A percentile compares a stretch with the other conserved stretches of the same genome.
Evolutionary conservation across 2,113 vertebrate genomes (phyloP).

Genomic region (Leiothrix lutea): DNA sequence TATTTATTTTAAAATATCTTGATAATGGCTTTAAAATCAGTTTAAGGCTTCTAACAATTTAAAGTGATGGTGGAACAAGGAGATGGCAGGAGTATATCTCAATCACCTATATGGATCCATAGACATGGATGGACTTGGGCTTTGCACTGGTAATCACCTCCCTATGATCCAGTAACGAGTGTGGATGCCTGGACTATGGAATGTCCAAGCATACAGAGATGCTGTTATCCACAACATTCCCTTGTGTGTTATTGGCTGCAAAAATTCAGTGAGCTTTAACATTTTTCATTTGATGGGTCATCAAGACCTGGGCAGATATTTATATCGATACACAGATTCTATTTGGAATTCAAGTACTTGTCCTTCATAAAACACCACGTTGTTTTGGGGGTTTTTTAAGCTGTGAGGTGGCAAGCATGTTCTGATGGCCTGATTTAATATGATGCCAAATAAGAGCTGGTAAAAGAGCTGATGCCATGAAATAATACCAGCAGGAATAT

Average conservation of each 20-base stretch:
- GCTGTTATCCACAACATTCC: not conserved
- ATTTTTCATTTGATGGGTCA: not conserved
- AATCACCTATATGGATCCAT: not conserved
- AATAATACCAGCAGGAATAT: not conserved
- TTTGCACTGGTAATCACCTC: not conserved
- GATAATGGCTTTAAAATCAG: not conserved
- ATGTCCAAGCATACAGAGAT: not conserved
- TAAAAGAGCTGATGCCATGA: not conserved
- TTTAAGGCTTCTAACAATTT: not conserved
- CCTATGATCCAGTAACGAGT: not conserved
- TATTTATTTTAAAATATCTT: not conserved
- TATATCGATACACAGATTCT: not conserved
- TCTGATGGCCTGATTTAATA: not conserved
- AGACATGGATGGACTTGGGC: not conserved
- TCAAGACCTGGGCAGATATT: not conserved
- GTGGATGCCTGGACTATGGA: not conserved
- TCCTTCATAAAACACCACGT: not conserved
- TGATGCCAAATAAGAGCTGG: not conserved
- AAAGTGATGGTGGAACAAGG: not conserved
- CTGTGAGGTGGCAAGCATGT: not conserved
- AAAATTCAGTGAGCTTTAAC: not conserved
- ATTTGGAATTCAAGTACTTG: not conserved
- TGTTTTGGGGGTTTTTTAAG: not conserved
- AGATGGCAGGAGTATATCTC: not conserved
- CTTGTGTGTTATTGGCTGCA: not conserved